Base-by-base conservation (phyloP, 2,888 invertebrate species). In the Vannuccia rotundouncinata region DNA sequence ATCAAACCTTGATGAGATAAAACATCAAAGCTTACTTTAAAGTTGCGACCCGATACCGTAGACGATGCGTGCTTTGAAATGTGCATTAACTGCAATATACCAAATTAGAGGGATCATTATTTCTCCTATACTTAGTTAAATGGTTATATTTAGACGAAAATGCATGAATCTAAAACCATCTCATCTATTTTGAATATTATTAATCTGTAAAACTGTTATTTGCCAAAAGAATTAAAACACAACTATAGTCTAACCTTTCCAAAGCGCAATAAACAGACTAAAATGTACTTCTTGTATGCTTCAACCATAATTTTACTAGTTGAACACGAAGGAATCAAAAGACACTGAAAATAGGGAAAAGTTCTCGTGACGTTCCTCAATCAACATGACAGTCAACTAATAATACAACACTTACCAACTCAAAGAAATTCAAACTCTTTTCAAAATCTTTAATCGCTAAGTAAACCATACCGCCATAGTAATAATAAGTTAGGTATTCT, bases 401-500 rank as follows among this genome's bases (percentile, higher is more conserved):
- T n/a, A n/a, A 17, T 45, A 45, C 17, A 10, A 45, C 5, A 45
- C 45, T 45, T 17, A 45, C 88, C 25, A 95, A 94, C 91, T 97
- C 96, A 88, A 94, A 95, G 89, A 95, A 96, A 89, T 95, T 96
- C 82, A 95, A 89, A 5, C 96, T 95, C 85, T 95, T 91, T 84
- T 95, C 94, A 86, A 93, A 94, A 86, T 95, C 94, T 88, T 96
- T 95, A 84, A 96, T 89, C 13, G 94, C 94, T 80, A 95, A 92
- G 88, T 95, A 97, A 84, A 97, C 94, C 94, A 97, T 95, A 78
- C 97, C 97, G 81, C 96, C 96, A 87, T 98, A 98, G 88, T 97
- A 97, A 87, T 94, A 97, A 88, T 95, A 97, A 0, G 95, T 90
- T 78, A 98, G 90, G 87, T 95, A 95, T 10, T 73, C 73, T 73